phyloP scores from a whole-genome alignment of 1,140 invertebrate species.

The Drosophila sp. region DNA sequence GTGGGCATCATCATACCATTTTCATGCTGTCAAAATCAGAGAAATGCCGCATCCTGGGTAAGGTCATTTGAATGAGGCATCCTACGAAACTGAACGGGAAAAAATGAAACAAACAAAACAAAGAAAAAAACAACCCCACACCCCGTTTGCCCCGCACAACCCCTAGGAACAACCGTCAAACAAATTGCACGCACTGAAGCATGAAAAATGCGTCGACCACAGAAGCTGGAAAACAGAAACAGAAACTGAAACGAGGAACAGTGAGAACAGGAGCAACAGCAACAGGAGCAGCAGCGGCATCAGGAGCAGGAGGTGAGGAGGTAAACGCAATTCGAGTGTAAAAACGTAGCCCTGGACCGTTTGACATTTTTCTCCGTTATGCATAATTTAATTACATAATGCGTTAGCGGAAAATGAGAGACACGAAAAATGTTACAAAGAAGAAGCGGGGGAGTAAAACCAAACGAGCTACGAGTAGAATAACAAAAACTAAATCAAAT shows the following conservation, averaged over 20 bases:
- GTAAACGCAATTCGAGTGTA: slow-evolving; percentile 75
- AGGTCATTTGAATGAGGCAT: slow-evolving; percentile 72
- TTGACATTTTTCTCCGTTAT: slow-evolving; percentile 71
- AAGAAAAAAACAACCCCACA: slow-evolving; percentile 21
- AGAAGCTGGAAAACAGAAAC: slow-evolving; percentile 31
- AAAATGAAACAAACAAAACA: not conserved
- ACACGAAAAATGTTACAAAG: not conserved
- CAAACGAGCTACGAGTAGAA: not conserved
- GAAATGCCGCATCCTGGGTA: slow-evolving; percentile 57
- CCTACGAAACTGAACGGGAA: not conserved
- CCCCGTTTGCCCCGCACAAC: slow-evolving; percentile 14
- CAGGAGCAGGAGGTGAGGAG: slow-evolving; percentile 6
- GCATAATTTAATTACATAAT: slow-evolving; percentile 78
- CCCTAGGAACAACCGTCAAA: slow-evolving; percentile 27
- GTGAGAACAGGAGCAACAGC: slow-evolving; percentile 4
- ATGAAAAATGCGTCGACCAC: slow-evolving; percentile 67
- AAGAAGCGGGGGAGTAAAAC: not conserved
- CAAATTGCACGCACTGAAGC: slow-evolving; percentile 74
- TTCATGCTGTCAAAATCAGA: slow-evolving; percentile 65
- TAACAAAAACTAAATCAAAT: not conserved
- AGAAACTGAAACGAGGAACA: not conserved
- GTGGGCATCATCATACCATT: slow-evolving; percentile 14
- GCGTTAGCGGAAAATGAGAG: slow-evolving; percentile 14
- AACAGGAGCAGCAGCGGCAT: not conserved
- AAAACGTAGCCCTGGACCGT: slow-evolving; percentile 66